These are phyloP conservation scores for Lophura nycthemera DNA, from an alignment of 2,113 vertebrate species.

Conservation along the genomic window DNA sequence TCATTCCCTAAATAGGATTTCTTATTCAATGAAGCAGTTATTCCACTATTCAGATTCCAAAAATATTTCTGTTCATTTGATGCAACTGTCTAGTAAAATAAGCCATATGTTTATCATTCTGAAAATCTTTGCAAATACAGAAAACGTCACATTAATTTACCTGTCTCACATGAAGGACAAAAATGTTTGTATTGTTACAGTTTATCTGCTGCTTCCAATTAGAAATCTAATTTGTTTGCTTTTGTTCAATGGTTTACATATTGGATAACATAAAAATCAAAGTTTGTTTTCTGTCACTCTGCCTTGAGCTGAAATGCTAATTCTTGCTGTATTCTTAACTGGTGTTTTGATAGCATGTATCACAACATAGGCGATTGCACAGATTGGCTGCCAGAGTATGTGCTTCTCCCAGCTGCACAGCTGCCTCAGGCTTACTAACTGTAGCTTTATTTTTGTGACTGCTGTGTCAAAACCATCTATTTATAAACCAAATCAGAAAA, in stretches of 20 bases:
- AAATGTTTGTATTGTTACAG: not conserved
- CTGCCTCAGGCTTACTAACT: conserved; percentile 51
- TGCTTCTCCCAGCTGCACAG: conserved; percentile 20
- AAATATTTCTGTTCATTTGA: not conserved
- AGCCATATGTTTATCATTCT: not conserved
- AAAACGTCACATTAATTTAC: rapidly evolving
- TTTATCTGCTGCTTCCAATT: not conserved
- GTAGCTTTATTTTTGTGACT: conserved; percentile 57
- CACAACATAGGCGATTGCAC: not conserved
- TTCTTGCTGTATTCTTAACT: conserved; percentile 8
- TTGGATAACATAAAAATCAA: not conserved
- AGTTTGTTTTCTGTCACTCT: not conserved
- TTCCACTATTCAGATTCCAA: not conserved
- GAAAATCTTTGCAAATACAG: not conserved
- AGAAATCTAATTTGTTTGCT: not conserved
- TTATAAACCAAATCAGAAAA: conserved; percentile 62
- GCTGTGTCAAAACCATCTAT: conserved; percentile 52
- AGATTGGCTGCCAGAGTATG: not conserved
- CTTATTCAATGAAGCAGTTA: not conserved
- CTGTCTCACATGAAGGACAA: not conserved
- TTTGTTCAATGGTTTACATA: not conserved
- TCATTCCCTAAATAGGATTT: not conserved
- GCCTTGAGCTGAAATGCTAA: not conserved
- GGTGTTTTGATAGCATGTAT: conserved; percentile 33
- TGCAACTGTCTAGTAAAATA: not conserved